Evolutionary conservation across 2,113 vertebrate species (phyloP).

Genomic region (Solenodon paradoxus): DNA sequence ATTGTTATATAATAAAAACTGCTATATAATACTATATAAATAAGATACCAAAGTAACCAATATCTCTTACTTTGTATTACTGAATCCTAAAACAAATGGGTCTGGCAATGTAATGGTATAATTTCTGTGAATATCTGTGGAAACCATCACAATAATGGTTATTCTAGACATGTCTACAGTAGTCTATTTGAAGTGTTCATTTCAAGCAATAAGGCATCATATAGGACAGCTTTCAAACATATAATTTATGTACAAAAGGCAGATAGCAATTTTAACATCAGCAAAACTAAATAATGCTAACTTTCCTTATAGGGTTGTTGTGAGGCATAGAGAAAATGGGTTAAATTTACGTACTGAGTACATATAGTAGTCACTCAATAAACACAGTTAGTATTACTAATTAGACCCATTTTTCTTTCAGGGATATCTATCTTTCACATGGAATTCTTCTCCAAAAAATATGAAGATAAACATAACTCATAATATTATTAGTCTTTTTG

Average conservation of each 20-base stretch:
- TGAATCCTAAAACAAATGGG: conserved; percentile 45
- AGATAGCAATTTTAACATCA: background rate
- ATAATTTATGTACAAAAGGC: background rate
- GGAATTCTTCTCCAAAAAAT: background rate
- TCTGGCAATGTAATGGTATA: background rate
- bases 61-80: background rate
- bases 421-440: conserved; percentile 6
- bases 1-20: background rate
- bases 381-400: conserved; percentile 10
- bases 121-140: conserved; percentile 6
- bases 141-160: background rate
- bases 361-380: background rate
- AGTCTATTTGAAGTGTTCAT: background rate
- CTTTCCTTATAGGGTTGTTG: conserved; percentile 6
- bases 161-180: background rate
- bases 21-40: conserved; percentile 7
- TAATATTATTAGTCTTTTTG: conserved; percentile 4
- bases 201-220: conserved; percentile 14
- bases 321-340: conserved; percentile 28
- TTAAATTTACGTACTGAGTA: background rate
- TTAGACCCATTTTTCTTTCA: conserved; percentile 2
- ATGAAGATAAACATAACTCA: conserved; percentile 35
- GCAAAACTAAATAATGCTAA: conserved; percentile 37
- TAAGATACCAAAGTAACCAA: conserved; percentile 43
- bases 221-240: conserved; percentile 2